Evolutionary conservation across 1,140 invertebrate genomes (phyloP), one percentile per base, ranked within the genome.

Genomic region (Chlorops oryzae): DNA sequence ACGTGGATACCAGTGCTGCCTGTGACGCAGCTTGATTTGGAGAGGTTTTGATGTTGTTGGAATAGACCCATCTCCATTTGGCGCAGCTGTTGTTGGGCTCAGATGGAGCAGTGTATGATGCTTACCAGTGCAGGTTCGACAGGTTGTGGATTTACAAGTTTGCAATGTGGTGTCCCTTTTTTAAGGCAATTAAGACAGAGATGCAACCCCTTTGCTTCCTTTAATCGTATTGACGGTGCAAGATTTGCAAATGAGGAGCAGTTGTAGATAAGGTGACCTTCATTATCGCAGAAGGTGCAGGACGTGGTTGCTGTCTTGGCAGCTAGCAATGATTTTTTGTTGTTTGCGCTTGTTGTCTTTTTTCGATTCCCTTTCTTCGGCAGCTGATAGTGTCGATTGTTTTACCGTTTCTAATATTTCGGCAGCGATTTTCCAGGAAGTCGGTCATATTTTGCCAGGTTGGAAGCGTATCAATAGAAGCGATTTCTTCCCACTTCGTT

Each of bases 81-180:
- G n/a, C n/a, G n/a, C n/a, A n/a, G n/a, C n/a, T n/a, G n/a, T n/a
- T n/a, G n/a, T n/a, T n/a, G n/a, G n/a, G 5, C 42, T 10, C 25
- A 41, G 41, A 35, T 50, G 39, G 10, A 50, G 25, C 21, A 50
- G 42, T 5, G 47, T 34, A 34, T 50, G 47, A n/a, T 50, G 47
- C 9, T 21, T 41, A 13, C 5, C 15, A 15, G 38, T n/a, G 20
- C 39, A 50, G 23, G 28, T 6, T 17, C 39, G 38, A 34, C 47
- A 42, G 20, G 12, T 5, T 15, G 23, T 10, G 22, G 35, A 48
- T 27, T 39, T 48, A 17, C 47, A 47, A 2, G 17, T 39, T 17
- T 48, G 25, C n/a, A 48, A 5, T 2, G 17, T 17, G 21, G 41
- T 38, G 2, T 27, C 38, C 27, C n/a, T n/a, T 41, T 50, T 9